A percentile compares a stretch with the other conserved stretches of the same genome.
Evolutionary conservation across 2,113 vertebrate genomes (phyloP).

Genomic region (Canis aureus): DNA sequence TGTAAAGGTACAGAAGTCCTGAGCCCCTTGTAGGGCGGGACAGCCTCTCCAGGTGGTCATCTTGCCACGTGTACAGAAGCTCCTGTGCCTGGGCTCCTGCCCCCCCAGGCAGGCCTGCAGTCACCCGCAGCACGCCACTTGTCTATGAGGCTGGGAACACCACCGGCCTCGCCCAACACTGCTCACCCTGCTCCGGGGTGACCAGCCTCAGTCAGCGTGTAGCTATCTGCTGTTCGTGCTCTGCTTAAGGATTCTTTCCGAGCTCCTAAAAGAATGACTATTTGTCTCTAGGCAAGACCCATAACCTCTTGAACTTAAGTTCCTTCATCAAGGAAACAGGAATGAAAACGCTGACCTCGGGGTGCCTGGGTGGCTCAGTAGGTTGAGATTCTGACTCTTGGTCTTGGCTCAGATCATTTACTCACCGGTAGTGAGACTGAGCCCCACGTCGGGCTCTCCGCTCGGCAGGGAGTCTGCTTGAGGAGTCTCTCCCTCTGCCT

Average conservation of each 20-base stretch:
- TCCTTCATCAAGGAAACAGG: neutral
- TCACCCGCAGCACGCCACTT: neutral
- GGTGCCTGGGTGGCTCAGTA: neutral
- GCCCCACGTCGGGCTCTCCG: neutral
- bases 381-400: neutral
- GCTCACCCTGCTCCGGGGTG: neutral
- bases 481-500: neutral
- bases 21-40: neutral
- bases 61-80: neutral
- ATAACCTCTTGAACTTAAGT: neutral
- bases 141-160: neutral
- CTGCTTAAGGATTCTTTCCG: neutral
- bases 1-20: neutral
- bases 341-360: neutral
- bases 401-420: neutral
- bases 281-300: neutral
- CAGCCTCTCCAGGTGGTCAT: neutral
- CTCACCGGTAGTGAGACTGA: neutral
- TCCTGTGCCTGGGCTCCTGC: neutral
- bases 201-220: neutral
- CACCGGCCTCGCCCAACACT: rapidly evolving
- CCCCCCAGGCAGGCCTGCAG: neutral
- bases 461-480: neutral
- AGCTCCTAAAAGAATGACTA: neutral
- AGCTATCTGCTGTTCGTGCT: neutral